Percentiles rank a stretch among this genome's conserved stretches.
Conservation (phyloP, 2,797 vertebrate genomes). For the Oreochromis grahami region DNA sequence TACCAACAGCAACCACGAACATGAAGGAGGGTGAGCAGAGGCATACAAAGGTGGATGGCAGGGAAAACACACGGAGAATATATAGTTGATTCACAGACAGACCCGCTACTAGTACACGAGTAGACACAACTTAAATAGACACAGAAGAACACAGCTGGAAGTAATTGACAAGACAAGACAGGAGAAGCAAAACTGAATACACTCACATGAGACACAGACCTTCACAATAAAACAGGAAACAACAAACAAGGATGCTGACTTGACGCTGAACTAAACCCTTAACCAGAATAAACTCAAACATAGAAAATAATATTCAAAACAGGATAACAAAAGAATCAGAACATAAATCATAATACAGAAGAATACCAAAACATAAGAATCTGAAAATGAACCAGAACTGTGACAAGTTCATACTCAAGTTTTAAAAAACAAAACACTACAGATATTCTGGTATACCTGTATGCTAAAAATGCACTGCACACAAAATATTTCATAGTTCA, state of each 20-base stretch:
- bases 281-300: too few relatives aligned
- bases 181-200: too few relatives aligned
- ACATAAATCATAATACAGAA: not conserved
- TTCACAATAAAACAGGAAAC: too few relatives aligned
- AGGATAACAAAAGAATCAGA: too few relatives aligned
- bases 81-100: not conserved
- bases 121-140: not conserved
- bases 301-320: too few relatives aligned
- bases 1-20: not conserved
- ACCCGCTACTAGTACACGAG: not conserved
- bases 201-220: too few relatives aligned
- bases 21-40: not conserved
- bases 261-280: too few relatives aligned
- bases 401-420: not conserved
- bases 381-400: not conserved
- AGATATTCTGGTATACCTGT: not conserved
- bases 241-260: too few relatives aligned
- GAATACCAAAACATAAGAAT: too few relatives aligned
- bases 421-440: not conserved
- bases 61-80: not conserved
- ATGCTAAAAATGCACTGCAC: not conserved
- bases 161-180: too few relatives aligned
- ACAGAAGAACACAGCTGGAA: not conserved
- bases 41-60: not conserved
- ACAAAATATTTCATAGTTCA: not conserved